phyloP scores from a whole-genome alignment of 2,888 invertebrate genomes.

The Coremacera marginata region DNA sequence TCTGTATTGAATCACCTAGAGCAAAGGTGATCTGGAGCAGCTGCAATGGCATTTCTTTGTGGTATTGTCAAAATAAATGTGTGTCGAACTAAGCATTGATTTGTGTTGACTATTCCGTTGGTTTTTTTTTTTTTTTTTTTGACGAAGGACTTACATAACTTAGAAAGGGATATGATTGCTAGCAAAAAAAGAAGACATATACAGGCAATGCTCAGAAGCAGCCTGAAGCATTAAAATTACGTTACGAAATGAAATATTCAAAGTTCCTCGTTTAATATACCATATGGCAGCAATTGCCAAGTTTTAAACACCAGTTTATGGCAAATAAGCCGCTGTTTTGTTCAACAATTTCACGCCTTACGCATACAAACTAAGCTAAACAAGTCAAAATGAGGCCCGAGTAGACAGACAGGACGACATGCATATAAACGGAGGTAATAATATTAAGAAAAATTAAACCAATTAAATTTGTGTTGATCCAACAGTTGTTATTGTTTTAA shows the following conservation, averaged over 20 bases:
- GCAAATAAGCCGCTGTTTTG: background rate
- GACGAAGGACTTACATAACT: background rate
- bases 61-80: background rate
- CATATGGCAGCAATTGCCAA: background rate
- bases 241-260: background rate
- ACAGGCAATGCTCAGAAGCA: too few relatives aligned
- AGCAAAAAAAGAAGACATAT: too few relatives aligned
- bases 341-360: background rate
- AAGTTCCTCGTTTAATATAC: background rate
- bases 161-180: background rate
- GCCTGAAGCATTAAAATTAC: background rate
- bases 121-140: background rate
- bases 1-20: background rate
- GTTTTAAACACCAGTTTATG: background rate
- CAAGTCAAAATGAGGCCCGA: background rate
- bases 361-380: background rate
- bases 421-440: background rate
- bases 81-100: background rate
- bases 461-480: background rate
- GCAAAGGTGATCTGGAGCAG: slow-evolving; percentile 4
- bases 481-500: background rate
- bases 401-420: background rate
- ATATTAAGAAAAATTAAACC: background rate
- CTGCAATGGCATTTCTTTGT: background rate
- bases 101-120: background rate